Evolutionary conservation across 1,140 invertebrate species (phyloP).

Genomic region (Drosophila murphyi): DNA sequence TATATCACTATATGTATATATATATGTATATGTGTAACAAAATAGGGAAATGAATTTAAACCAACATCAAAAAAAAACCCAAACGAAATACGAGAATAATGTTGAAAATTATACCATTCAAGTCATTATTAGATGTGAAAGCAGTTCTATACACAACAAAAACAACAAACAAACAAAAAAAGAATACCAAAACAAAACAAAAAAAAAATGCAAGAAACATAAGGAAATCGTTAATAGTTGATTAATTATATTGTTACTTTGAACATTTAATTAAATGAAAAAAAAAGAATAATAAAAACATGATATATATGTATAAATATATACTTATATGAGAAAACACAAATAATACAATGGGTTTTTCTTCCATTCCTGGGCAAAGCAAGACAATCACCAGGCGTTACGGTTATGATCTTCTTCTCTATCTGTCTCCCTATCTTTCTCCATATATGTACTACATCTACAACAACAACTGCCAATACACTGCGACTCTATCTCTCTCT

Average conservation of each 20-base stretch:
- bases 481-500: slow-evolving; percentile 31
- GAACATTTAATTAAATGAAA: slow-evolving; percentile 74
- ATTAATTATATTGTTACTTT: slow-evolving; percentile 83
- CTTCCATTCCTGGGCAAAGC: slow-evolving; percentile 53
- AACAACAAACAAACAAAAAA: slow-evolving; percentile 5
- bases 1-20: slow-evolving; percentile 29
- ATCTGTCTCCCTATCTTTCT: slow-evolving; percentile 10
- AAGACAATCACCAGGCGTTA: slow-evolving; percentile 30
- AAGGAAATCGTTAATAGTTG: slow-evolving; percentile 78
- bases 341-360: slow-evolving; percentile 74
- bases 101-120: slow-evolving; percentile 76
- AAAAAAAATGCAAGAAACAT: slow-evolving; percentile 32
- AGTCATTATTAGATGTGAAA: slow-evolving; percentile 82
- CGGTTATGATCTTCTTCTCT: slow-evolving; percentile 3
- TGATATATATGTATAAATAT: slow-evolving; percentile 79
- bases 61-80: slow-evolving; percentile 53
- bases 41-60: slow-evolving; percentile 80
- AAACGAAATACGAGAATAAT: slow-evolving; percentile 59
- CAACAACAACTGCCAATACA: slow-evolving; percentile 32
- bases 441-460: slow-evolving; percentile 32
- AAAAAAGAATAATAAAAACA: slow-evolving; percentile 68
- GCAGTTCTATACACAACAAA: slow-evolving; percentile 71
- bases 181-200: slow-evolving; percentile 8
- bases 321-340: slow-evolving; percentile 65
- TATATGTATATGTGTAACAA: slow-evolving; percentile 67